Conservation (phyloP, 1,140 invertebrate species). For the Melanaphis sacchari region DNA sequence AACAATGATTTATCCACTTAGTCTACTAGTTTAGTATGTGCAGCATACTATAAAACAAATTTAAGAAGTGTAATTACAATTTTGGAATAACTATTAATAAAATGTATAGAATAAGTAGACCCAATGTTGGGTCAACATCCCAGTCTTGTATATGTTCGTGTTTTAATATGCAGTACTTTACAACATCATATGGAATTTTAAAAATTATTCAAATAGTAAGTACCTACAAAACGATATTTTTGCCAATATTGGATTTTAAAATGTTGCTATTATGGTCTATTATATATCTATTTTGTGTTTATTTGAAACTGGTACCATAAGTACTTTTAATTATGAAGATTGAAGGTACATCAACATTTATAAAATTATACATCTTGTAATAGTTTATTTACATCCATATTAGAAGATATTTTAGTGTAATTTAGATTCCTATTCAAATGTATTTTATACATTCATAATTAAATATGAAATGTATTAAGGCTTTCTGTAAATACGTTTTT, state of each 20-base stretch:
- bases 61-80: neutral
- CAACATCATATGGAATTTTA: constrained; percentile 72
- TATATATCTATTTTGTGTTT: too few species aligned
- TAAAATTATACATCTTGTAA: neutral
- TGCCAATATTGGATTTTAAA: neutral
- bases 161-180: constrained; percentile 76
- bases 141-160: constrained; percentile 76
- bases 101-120: constrained; percentile 11
- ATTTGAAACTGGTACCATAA: neutral
- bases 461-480: neutral
- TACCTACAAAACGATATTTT: neutral
- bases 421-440: neutral
- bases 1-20: neutral
- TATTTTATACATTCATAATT: too few species aligned
- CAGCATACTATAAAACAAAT: neutral
- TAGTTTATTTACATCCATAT: neutral
- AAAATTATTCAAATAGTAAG: constrained; percentile 78
- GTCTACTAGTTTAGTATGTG: neutral
- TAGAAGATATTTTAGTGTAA: neutral
- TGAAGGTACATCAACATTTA: too few species aligned
- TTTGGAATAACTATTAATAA: neutral
- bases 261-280: too few species aligned
- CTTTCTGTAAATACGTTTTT: too few species aligned
- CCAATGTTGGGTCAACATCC: neutral
- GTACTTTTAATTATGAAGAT: too few species aligned